Evolutionary conservation across 2,888 invertebrate genomes (phyloP), one percentile per base, ranked within the genome.

Genomic region (Drosophila prolongata): DNA sequence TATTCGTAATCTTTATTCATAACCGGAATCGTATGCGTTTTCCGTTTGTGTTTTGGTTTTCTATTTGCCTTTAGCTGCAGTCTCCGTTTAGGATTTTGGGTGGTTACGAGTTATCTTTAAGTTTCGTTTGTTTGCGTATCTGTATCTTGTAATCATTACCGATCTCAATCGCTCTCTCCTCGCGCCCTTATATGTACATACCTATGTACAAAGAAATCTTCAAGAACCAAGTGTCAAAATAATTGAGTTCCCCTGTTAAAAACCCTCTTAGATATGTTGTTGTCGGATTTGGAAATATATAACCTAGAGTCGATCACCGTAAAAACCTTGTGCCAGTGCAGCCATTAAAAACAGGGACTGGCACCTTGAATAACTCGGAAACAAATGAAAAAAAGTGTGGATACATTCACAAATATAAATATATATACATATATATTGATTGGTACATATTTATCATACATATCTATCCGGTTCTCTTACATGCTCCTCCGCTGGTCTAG

Each of bases 1-100:
- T 86, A 85, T 79, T 60, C 77, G 77, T 82, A 66, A 77, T 83
- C 77, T 74, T 77, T 47, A 62, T 59, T 49, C 60, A 49, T 49
- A 49, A 47, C 65, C 65, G 54, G 47, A 54, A 78, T 79, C 77
- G 75, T 78, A 77, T 84, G 79, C 76, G 58, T 69, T 76, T 74
- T 74, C 74, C 38, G 37, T 42, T 52, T 60, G n/a, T 53, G 49
- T 66, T 72, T 44, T 56, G 60, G 42, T 69, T 64, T 43, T 75
- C 70, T 73, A 73, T 66, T 62, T 76, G 64, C 62, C 64, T 61
- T 73, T 74, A 73, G 74, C 74, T 75, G 83, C 83, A 84, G 83
- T 84, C 83, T 84, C 83, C 83, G 78, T 85, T 78, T 86, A 86
- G 85, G 85, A 85, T 84, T 69, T 87, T 87, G 83, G 83, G 83